Conservation (phyloP, 2,797 vertebrate species). For the Pseudopleuronectes americanus region DNA sequence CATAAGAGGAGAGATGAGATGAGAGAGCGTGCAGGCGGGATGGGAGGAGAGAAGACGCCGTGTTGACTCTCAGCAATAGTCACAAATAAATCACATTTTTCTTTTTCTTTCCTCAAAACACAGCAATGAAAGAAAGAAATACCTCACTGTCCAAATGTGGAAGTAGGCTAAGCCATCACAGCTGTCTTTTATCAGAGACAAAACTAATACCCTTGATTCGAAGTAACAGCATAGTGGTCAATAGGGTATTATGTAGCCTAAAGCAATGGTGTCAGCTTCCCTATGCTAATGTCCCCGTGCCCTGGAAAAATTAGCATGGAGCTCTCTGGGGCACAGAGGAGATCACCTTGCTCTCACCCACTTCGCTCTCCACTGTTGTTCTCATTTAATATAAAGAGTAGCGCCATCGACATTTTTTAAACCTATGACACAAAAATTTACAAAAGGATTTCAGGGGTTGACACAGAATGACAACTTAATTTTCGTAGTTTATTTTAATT, state of each 20-base stretch:
- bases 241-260: constrained; percentile 88
- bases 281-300: constrained; percentile 94
- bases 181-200: constrained; percentile 76
- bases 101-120: constrained; percentile 56
- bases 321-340: constrained; percentile 90
- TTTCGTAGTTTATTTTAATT: background rate
- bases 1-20: constrained; percentile 34
- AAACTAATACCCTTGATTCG: constrained; percentile 79
- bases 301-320: constrained; percentile 92
- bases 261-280: constrained; percentile 90
- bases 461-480: background rate
- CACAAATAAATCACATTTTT: constrained; percentile 75
- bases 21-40: constrained; percentile 32
- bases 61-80: constrained; percentile 62
- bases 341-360: constrained; percentile 93
- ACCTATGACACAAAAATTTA: constrained; percentile 30
- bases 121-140: constrained; percentile 16
- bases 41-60: constrained; percentile 42
- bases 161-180: constrained; percentile 90
- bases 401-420: constrained; percentile 54
- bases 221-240: constrained; percentile 87
- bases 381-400: constrained; percentile 70
- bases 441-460: background rate
- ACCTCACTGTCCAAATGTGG: constrained; percentile 29
- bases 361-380: constrained; percentile 62